Percentiles rank a stretch among this genome's conserved stretches.
Evolutionary conservation across 2,888 invertebrate species (phyloP).

Genomic region (Heteropelma amictum): DNA sequence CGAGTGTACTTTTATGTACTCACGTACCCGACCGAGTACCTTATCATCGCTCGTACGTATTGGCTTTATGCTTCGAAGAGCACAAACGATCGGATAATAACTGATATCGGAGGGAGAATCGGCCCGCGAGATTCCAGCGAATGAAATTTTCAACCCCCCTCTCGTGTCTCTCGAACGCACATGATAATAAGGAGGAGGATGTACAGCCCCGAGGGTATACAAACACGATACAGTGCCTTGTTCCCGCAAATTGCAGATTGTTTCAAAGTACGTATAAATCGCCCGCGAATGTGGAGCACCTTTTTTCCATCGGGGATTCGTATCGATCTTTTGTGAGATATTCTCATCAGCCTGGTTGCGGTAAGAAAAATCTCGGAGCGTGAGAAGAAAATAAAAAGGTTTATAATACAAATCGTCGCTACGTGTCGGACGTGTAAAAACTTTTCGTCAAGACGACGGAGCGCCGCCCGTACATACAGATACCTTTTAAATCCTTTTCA

Average conservation of each 20-base stretch:
- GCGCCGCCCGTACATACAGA: constrained; percentile 12
- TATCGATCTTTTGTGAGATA: constrained; percentile 43
- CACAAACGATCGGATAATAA: constrained; percentile 54
- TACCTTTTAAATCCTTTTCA: constrained; percentile 37
- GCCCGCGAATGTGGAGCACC: constrained; percentile 51
- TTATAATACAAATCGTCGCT: background rate
- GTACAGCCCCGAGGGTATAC: background rate
- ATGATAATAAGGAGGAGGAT: background rate
- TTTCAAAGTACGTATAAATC: constrained; percentile 34
- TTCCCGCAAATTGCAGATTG: constrained; percentile 28
- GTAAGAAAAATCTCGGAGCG: no score
- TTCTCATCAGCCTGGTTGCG: constrained; percentile 30
- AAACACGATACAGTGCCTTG: constrained; percentile 7
- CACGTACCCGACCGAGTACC: background rate
- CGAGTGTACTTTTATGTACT: no score
- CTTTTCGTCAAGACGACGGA: constrained; percentile 3
- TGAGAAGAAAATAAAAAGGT: no score
- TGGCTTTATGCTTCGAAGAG: constrained; percentile 37
- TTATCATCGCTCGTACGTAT: constrained; percentile 15
- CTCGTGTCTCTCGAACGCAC: background rate
- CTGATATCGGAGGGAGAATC: constrained; percentile 51
- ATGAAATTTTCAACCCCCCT: constrained; percentile 28
- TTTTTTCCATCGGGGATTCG: constrained; percentile 32
- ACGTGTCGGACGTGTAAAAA: background rate
- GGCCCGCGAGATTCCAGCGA: background rate